Evolutionary conservation across 2,888 invertebrate species (phyloP), one percentile per base, ranked within the genome.

Genomic region (Caenorhabditis sp.): DNA sequence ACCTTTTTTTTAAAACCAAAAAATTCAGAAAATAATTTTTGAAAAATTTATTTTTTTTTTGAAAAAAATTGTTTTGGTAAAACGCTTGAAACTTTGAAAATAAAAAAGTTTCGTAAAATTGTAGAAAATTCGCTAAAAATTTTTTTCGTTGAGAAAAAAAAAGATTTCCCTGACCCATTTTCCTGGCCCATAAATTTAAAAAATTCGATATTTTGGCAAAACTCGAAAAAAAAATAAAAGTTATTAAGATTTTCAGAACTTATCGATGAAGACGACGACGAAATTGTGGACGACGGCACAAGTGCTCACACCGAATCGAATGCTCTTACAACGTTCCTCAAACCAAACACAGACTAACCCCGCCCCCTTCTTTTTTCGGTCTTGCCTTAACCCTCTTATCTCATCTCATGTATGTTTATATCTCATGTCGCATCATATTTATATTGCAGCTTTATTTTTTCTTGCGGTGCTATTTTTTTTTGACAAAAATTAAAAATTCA

Each of bases 271-370:
- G 75, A 76, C 37, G 82, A 79, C 59, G 84, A 86, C 58, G 79
- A 74, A 53, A 49, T 78, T 27, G 69, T 81, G 61, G 70, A 70
- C 26, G 76, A 76, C 27, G 67, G 62, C 5, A 50, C 31, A 4
- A 31, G 31, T 10, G 10, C 69, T 2, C 58, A 61, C 21, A 77
- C 81, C 17, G 88, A 87, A 55, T 79, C 84, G 26, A 82, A 85
- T 14, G 77, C 84, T n/a, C 68, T 87, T 76, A 83, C 84, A 17
- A 83, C 85, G 8, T 83, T 87, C 63, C 62, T 86, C 43, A 88
- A 87, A 59, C 80, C 80, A 1, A 66, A 79, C 24, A 78, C 72
- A 0, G 86, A 86, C 49, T 86, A 58, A 73, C 17, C 19, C 21
- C 3, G 3, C 51, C 21, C n/a, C 4, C 23, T 51, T 21, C n/a